phyloP scores from a whole-genome alignment of 1,140 invertebrate genomes.

The Saccostrea echinata region DNA sequence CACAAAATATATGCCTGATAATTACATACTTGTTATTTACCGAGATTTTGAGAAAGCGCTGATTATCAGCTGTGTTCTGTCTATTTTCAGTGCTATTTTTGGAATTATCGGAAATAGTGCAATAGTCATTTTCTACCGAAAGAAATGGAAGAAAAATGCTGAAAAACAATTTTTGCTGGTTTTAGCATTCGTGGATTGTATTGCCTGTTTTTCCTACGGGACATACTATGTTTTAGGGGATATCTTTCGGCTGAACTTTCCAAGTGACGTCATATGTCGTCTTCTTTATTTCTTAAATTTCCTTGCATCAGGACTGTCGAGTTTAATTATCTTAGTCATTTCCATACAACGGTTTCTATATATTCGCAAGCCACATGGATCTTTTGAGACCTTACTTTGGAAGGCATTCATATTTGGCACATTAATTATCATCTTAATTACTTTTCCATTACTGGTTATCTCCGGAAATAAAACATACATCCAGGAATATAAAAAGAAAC shows the following conservation, averaged over 20 bases:
- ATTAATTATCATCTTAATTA: neutral
- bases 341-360: neutral
- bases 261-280: neutral
- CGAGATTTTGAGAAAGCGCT: neutral
- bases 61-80: neutral
- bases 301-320: neutral
- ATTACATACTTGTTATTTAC: neutral
- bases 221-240: neutral
- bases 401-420: neutral
- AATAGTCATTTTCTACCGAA: neutral
- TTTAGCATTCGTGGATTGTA: neutral
- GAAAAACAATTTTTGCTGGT: neutral
- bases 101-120: neutral
- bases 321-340: neutral
- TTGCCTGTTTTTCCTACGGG: neutral
- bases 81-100: neutral
- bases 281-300: neutral
- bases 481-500: neutral
- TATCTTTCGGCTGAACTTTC: neutral
- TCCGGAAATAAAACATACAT: neutral
- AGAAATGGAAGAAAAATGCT: neutral
- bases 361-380: neutral
- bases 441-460: neutral
- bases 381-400: neutral
- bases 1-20: too few relatives aligned